Conservation (phyloP, 2,888 invertebrate species). For the Barypeithes pellucidus region DNA sequence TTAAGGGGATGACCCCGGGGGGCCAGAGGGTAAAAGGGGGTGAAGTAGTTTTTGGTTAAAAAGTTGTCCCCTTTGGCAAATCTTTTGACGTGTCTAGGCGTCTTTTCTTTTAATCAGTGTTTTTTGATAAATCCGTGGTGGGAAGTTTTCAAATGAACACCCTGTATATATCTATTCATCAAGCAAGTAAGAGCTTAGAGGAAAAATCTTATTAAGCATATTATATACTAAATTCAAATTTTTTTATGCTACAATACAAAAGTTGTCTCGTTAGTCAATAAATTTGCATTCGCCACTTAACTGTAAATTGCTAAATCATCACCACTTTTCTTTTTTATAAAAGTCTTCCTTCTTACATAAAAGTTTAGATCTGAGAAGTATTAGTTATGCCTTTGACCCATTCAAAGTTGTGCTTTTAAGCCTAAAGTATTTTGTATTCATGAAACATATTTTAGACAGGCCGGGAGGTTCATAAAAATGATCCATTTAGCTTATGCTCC, state of each 20-base stretch:
- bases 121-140: too few species aligned
- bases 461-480: slow-evolving; percentile 27
- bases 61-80: too few species aligned
- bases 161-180: too few species aligned
- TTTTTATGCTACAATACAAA: not conserved
- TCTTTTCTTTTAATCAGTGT: too few species aligned
- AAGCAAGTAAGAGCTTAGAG: too few species aligned
- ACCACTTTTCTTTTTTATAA: slow-evolving; percentile 5
- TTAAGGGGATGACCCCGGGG: too few species aligned
- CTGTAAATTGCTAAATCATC: slow-evolving; percentile 13
- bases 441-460: slow-evolving; percentile 34
- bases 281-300: not conserved
- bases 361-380: slow-evolving; percentile 5
- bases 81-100: too few species aligned
- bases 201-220: too few species aligned
- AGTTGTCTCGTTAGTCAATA: not conserved
- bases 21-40: too few species aligned
- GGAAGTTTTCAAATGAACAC: too few species aligned
- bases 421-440: slow-evolving; percentile 31
- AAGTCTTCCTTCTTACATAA: not conserved
- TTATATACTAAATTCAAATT: not conserved
- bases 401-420: slow-evolving; percentile 15
- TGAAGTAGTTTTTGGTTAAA: too few species aligned
- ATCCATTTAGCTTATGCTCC: slow-evolving; percentile 16
- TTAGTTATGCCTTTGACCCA: slow-evolving; percentile 17